Evolutionary conservation across 2,113 vertebrate genomes (phyloP).

Genomic region (Pithys albifrons): DNA sequence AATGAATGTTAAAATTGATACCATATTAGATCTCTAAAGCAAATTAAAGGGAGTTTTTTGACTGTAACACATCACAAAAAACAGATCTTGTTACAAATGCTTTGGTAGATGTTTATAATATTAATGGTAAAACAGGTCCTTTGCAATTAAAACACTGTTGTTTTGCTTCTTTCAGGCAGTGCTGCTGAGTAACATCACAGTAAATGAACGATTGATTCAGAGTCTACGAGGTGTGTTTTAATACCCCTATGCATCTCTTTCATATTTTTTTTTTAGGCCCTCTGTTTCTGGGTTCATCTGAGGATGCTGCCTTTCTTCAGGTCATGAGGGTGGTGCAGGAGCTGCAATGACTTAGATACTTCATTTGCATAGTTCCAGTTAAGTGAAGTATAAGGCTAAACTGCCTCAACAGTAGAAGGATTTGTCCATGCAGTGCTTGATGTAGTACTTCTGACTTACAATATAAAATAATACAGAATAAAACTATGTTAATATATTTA

Average conservation of each 20-base stretch:
- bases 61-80: neutral
- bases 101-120: neutral
- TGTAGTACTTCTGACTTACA: neutral
- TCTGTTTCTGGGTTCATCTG: neutral
- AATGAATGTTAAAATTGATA: neutral
- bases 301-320: neutral
- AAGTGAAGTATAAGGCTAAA: neutral
- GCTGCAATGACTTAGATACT: neutral
- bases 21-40: neutral
- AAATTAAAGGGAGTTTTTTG: neutral
- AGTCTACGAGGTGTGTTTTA: conserved; percentile 56
- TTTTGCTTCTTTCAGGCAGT: conserved; percentile 30
- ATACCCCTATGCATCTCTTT: neutral
- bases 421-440: neutral
- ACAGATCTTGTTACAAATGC: neutral
- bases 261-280: accelerated
- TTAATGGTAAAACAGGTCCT: neutral
- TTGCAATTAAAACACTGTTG: neutral
- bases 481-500: neutral
- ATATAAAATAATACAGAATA: neutral
- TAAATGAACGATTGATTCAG: conserved; percentile 59
- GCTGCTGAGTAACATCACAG: conserved; percentile 64
- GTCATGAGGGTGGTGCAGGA: neutral
- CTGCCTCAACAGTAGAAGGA: neutral
- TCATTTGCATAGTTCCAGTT: neutral